Evolutionary conservation across 2,113 vertebrate genomes (phyloP), one percentile per base, ranked within the genome.

Genomic region (zebrafish (Danio rerio)): DNA sequence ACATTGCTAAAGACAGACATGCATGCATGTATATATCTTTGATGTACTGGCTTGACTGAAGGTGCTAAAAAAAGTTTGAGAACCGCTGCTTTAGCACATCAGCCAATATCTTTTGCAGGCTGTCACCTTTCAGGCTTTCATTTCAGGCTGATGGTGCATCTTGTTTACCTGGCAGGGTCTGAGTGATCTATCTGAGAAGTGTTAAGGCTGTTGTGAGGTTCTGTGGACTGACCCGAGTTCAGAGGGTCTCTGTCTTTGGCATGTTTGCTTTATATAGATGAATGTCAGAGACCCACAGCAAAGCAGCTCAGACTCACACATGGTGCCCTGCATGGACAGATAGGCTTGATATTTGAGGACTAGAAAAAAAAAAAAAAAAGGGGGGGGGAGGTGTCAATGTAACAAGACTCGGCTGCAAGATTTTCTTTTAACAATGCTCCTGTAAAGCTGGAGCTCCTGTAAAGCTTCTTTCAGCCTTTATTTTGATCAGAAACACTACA

Each of bases 21-120:
- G n/a, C 55, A 56, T 15, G 18, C 16, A 58, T 15, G n/a, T 15
- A 58, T 15, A 31, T 13, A 31, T 3, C 45, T 61, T 61, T 7
- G 9, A 68, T 45, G 40, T 20, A n/a, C 65, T 9, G 42, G 45
- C 43, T 68, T 12, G 15, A 15, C 43, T 40, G 5, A 68, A 68
- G 40, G 13, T 9, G 3, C 13, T 43, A 18, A 40, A 45, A n/a
- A 31, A 47, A 40, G 59, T 31, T 31, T 1, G 20, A 49, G 20
- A 65, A 9, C 13, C 49, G 62, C 61, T 31, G 43, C 52, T 78
- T 69, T 49, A 13, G 55, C 20, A 12, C 77, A 79, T 80, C 84
- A 84, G 81, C 79, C 83, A 76, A 82, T 84, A 80, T 84, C 80
- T 84, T 78, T 76, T 59, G 52, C 73, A 71, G 81, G 75, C 85